phyloP scores from a whole-genome alignment of 2,797 vertebrate species.

The Argya squamiceps region DNA sequence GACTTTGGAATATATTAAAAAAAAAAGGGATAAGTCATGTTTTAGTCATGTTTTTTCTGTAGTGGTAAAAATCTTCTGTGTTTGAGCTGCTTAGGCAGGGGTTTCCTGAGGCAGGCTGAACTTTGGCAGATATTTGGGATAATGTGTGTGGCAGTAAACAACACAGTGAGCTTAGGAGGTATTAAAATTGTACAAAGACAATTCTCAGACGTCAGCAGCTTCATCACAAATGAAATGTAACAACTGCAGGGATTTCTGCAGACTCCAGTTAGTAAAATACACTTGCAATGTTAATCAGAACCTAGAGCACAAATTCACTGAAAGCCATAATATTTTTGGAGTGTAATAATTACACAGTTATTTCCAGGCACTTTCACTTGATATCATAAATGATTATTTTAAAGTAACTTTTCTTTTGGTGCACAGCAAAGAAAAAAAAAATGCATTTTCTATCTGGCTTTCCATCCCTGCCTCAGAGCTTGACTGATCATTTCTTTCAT shows the following conservation, averaged over 20 bases:
- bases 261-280: background rate
- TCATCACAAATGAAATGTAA: fast-evolving
- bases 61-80: background rate
- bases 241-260: background rate
- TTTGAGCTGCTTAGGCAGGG: background rate
- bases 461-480: constrained; percentile 26
- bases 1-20: too few relatives aligned
- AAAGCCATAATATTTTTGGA: background rate
- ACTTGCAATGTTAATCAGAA: background rate
- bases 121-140: background rate
- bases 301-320: background rate
- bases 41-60: background rate
- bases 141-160: background rate
- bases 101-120: background rate
- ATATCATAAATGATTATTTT: background rate
- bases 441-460: background rate
- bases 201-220: background rate
- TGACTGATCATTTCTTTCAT: constrained; percentile 68
- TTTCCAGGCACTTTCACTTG: background rate
- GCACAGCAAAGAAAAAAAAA: background rate
- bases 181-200: background rate
- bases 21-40: background rate
- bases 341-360: background rate
- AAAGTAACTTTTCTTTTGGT: background rate
- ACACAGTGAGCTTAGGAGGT: background rate